Evolutionary conservation across 1,140 invertebrate genomes (phyloP), one percentile per base, ranked within the genome.

Genomic region (Ceratosolen fusciceps): DNA sequence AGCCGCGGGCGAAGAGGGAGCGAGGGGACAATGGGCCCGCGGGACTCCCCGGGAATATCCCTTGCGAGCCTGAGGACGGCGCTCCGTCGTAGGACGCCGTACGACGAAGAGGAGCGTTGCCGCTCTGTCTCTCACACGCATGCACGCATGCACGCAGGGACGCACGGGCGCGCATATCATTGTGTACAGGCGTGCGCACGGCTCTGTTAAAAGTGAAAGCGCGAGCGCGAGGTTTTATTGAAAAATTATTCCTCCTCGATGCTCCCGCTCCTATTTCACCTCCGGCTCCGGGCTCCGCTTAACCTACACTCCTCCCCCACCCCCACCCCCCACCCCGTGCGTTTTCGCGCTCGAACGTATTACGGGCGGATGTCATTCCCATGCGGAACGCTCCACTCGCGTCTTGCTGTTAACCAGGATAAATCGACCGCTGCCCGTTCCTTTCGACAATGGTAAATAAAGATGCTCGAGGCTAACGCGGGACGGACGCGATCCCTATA

Each of bases 21-120:
- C 37, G 21, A 2, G 24, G n/a, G 67, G 71, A 82, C 81, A 83
- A 85, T 85, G 37, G 29, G 65, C 58, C 65, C 54, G 52, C 72
- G 68, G 72, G 82, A 73, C 68, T 10, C 52, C 67, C 49, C 74
- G 31, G 65, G 34, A 74, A 75, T 65, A 76, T 72, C 58, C 24
- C 68, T 72, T 37, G 1, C 14, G 34, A 21, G 56, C n/a, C 24
- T 49, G 31, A 58, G 24, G 2, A 26, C 34, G 14, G 43, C 47
- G 29, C 76, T 12, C 52, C 58, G 65, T 43, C 58, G 65, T 71
- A 60, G 80, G 80, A 81, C 81, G 78, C 71, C 79, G 80, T 76
- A 74, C 73, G 74, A 82, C 76, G 74, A 77, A 76, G 74, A 76
- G 67, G 75, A 37, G 24, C 52, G 68, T 73, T 67, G 29, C 75